A percentile compares a stretch with the other conserved stretches of the same genome.
Evolutionary conservation across 2,113 vertebrate genomes (phyloP).

Genomic region (Bucco capensis): DNA sequence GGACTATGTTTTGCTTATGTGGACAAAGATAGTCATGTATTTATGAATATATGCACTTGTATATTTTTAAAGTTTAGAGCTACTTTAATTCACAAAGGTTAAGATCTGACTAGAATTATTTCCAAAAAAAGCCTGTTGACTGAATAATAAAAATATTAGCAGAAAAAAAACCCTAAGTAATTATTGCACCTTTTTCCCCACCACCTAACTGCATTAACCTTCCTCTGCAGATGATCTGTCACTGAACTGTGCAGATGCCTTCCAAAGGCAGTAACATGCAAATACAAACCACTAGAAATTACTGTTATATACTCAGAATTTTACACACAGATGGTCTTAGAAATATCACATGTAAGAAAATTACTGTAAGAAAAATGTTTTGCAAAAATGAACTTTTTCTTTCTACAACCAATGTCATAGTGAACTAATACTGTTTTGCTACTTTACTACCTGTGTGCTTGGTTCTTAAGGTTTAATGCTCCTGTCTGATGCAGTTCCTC

Average conservation of each 20-base stretch:
- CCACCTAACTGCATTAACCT: not conserved
- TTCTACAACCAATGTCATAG: not conserved
- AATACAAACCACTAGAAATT: not conserved
- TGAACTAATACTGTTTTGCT: not conserved
- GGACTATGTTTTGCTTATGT: not conserved
- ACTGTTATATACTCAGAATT: not conserved
- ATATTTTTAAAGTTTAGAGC: not conserved
- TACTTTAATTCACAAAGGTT: not conserved
- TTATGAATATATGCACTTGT: not conserved
- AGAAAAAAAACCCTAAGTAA: not conserved
- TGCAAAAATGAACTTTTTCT: not conserved
- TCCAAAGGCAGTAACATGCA: not conserved
- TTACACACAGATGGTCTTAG: not conserved
- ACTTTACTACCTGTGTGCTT: constrained; percentile 90
- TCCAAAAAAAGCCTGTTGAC: not conserved
- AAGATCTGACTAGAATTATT: not conserved
- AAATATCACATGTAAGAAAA: not conserved
- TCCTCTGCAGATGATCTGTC: not conserved
- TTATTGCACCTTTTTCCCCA: not conserved
- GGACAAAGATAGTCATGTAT: too few relatives aligned
- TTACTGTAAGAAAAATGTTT: not conserved
- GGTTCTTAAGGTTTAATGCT: constrained; percentile 89
- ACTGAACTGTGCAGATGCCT: not conserved
- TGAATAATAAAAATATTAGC: not conserved
- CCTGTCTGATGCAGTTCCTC: constrained; percentile 83